Percentiles rank a stretch among this genome's conserved stretches.
Conservation (phyloP, 2,113 vertebrate species). For the Datnioides undecimradiatus region DNA sequence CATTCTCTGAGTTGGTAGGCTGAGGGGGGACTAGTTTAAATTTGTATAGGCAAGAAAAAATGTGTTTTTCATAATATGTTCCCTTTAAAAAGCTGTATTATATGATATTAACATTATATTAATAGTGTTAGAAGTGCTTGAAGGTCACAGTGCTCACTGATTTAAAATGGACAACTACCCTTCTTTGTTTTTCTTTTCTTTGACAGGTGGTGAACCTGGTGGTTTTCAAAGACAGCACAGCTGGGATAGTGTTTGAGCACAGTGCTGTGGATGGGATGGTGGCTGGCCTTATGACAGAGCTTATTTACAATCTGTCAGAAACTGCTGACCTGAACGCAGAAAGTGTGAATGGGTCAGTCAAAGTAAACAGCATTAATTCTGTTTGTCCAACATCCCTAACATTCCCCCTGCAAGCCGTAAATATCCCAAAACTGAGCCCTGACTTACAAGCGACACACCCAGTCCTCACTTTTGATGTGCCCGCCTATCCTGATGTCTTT, state of each 20-base stretch:
- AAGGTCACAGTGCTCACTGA: not conserved
- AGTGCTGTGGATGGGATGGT: slow-evolving; percentile 87
- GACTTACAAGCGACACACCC: slow-evolving; percentile 62
- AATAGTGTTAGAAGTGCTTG: not conserved
- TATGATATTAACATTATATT: not conserved
- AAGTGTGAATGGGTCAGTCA: slow-evolving; percentile 41
- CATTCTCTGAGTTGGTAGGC: no score
- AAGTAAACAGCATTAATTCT: slow-evolving; percentile 31
- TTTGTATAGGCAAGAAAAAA: no score
- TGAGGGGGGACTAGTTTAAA: no score
- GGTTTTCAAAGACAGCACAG: slow-evolving; percentile 82
- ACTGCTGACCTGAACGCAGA: slow-evolving; percentile 65
- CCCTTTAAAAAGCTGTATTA: no score
- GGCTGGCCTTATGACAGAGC: slow-evolving; percentile 79
- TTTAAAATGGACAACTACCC: not conserved
- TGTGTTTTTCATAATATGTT: no score
- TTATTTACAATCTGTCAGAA: slow-evolving; percentile 81
- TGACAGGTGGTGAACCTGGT: slow-evolving; percentile 84
- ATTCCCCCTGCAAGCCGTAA: slow-evolving; percentile 66
- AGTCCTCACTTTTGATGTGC: slow-evolving; percentile 83
- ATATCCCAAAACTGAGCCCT: slow-evolving; percentile 10
- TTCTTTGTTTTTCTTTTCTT: slow-evolving; percentile 14
- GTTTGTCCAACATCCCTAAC: slow-evolving; percentile 56
- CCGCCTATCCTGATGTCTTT: slow-evolving; percentile 84
- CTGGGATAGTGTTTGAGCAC: slow-evolving; percentile 86